phyloP scores from a whole-genome alignment of 1,140 invertebrate genomes.

The Palaemon carinicauda region DNA sequence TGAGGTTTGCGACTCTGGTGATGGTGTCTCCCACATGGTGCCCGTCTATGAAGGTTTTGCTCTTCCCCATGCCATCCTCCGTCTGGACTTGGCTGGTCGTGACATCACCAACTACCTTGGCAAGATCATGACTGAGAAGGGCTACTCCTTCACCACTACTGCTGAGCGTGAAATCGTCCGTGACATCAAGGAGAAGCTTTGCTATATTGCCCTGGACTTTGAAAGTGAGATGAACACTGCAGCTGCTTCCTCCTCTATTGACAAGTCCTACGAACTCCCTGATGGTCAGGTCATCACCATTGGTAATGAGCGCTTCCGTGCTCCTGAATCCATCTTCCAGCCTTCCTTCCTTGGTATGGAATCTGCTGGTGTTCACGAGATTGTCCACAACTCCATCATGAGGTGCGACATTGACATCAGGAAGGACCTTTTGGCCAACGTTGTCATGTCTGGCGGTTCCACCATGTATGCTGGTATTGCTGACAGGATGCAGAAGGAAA shows the following conservation, averaged over 20 bases:
- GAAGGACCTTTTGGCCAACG: background rate
- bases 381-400: background rate
- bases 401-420: slow-evolving; percentile 12
- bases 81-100: too few species aligned
- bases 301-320: slow-evolving; percentile 96
- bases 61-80: background rate
- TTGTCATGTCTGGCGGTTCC: too few species aligned
- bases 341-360: slow-evolving; percentile 95
- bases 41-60: slow-evolving; percentile 12
- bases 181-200: slow-evolving; percentile 27
- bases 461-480: too few species aligned
- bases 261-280: slow-evolving; percentile 80
- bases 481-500: too few species aligned
- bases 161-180: slow-evolving; percentile 68
- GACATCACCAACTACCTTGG: too few species aligned
- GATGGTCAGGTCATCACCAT: slow-evolving; percentile 95
- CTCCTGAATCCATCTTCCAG: slow-evolving; percentile 96
- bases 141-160: slow-evolving; percentile 62
- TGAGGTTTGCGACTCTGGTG: slow-evolving; percentile 60
- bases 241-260: background rate
- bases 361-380: slow-evolving; percentile 14
- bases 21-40: slow-evolving; percentile 31
- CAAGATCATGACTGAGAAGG: slow-evolving; percentile 67
- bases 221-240: slow-evolving; percentile 12
- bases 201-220: slow-evolving; percentile 13